A percentile compares a stretch with the other conserved stretches of the same genome.
These are phyloP conservation scores for Stomorhina lunata DNA, from an alignment of 2,888 invertebrate species.

Conservation along the genomic window DNA sequence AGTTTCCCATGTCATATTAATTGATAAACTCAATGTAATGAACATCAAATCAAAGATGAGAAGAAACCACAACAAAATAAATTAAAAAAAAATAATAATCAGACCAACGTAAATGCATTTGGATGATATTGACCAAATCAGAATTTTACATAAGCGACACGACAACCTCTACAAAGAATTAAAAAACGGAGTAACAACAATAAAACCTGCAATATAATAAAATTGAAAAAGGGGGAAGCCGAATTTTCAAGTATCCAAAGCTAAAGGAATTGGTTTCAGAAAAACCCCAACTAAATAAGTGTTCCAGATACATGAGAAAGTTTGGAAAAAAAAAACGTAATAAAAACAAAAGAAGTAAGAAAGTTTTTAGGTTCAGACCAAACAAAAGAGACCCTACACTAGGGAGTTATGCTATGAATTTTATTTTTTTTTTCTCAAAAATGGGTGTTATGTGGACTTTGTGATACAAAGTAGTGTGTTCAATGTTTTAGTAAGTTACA, in stretches of 20 bases:
- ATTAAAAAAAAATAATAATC: conserved; percentile 46
- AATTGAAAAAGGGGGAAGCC: conserved; percentile 44
- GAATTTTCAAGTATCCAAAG: conserved; percentile 48
- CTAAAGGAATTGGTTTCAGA: conserved; percentile 30
- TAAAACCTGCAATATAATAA: conserved; percentile 38
- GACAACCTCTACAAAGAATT: conserved; percentile 51
- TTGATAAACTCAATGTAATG: conserved; percentile 52
- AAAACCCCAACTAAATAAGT: conserved; percentile 21
- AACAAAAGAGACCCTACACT: too few species aligned
- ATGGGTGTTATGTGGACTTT: too few species aligned
- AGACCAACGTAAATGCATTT: conserved; percentile 42
- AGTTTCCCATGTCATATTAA: conserved; percentile 60
- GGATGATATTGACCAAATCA: conserved; percentile 56
- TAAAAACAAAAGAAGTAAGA: neutral
- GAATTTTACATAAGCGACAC: conserved; percentile 30
- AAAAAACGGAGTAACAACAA: neutral
- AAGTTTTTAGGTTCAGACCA: too few species aligned
- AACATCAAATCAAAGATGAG: conserved; percentile 35
- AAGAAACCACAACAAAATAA: conserved; percentile 44
- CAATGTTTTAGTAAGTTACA: too few species aligned
- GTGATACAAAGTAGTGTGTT: too few species aligned
- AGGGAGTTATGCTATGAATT: too few species aligned
- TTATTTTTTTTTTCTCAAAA: too few species aligned
- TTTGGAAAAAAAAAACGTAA: conserved; percentile 34
- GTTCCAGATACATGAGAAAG: conserved; percentile 43